A percentile compares a stretch with the other conserved stretches of the same genome.
Conservation (phyloP, 2,888 invertebrate genomes). For the Apotomis turbidana region DNA sequence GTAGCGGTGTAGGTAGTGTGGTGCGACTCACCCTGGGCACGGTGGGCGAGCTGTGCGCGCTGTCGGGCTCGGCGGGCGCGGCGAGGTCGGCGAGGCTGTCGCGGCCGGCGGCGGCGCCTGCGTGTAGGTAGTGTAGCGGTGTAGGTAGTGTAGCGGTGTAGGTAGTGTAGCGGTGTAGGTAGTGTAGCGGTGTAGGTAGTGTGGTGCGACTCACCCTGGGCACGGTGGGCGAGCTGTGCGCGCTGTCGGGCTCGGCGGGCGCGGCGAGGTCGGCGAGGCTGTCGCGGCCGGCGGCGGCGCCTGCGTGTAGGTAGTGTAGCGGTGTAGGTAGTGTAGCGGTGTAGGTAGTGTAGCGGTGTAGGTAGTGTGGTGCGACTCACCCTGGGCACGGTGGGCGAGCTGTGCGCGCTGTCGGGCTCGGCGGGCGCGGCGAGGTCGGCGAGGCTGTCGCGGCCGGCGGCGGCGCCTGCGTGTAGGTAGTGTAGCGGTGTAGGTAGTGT, state of each 20-base stretch:
- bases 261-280: slow-evolving; percentile 89
- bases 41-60: slow-evolving; percentile 95
- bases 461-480: slow-evolving; percentile 76
- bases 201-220: too few relatives aligned
- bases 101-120: slow-evolving; percentile 80
- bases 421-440: slow-evolving; percentile 88
- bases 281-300: slow-evolving; percentile 82
- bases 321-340: too few relatives aligned
- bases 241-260: slow-evolving; percentile 92
- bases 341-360: too few relatives aligned
- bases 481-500: too few relatives aligned
- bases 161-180: too few relatives aligned
- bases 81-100: slow-evolving; percentile 90
- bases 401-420: slow-evolving; percentile 94
- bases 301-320: too few relatives aligned
- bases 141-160: too few relatives aligned
- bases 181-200: too few relatives aligned
- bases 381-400: slow-evolving; percentile 90
- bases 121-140: too few relatives aligned
- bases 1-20: too few relatives aligned
- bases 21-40: slow-evolving; percentile 59
- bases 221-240: slow-evolving; percentile 94
- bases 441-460: slow-evolving; percentile 85
- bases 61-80: slow-evolving; percentile 91
- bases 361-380: too few relatives aligned